Conservation (phyloP, 2,797 vertebrate genomes). For the Micromesistius poutassou region DNA sequence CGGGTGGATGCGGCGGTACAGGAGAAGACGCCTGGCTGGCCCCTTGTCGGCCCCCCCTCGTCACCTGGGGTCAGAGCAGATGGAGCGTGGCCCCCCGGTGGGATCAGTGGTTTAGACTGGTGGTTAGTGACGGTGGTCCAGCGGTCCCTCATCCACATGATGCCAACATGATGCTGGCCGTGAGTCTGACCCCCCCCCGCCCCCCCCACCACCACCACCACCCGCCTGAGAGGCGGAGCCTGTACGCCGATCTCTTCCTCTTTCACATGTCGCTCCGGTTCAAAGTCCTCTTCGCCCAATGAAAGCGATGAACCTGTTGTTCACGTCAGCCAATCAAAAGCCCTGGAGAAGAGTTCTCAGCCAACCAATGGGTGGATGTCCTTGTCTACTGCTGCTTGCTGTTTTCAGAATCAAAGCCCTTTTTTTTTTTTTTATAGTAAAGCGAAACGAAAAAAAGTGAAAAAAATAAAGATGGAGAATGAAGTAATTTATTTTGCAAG, state of each 20-base stretch:
- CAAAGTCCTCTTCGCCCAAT: constrained; percentile 50
- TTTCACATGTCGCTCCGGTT: constrained; percentile 79
- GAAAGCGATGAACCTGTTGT: constrained; percentile 29
- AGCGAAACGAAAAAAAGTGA: constrained; percentile 41
- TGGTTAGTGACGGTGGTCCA: background rate
- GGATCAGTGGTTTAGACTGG: background rate
- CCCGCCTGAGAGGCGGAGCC: background rate
- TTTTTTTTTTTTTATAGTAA: constrained; percentile 52
- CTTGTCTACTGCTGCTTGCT: constrained; percentile 87
- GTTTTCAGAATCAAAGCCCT: constrained; percentile 64
- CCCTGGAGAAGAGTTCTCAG: constrained; percentile 61
- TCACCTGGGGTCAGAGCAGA: background rate
- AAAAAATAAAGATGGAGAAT: constrained; percentile 30
- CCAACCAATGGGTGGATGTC: constrained; percentile 60
- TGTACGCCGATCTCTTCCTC: constrained; percentile 86
- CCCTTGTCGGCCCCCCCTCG: background rate
- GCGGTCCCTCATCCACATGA: background rate
- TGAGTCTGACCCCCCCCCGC: background rate
- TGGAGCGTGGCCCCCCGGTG: background rate
- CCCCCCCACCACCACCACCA: too few relatives aligned
- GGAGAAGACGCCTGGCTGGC: background rate
- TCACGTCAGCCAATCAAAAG: constrained; percentile 61
- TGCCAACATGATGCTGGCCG: constrained; percentile 25
- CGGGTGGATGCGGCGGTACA: background rate
- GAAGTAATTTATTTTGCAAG: constrained; percentile 64